A percentile compares a stretch with the other conserved stretches of the same genome.
phyloP scores from a whole-genome alignment of 2,888 invertebrate genomes.

The Sinohyriopsis cumingii region DNA sequence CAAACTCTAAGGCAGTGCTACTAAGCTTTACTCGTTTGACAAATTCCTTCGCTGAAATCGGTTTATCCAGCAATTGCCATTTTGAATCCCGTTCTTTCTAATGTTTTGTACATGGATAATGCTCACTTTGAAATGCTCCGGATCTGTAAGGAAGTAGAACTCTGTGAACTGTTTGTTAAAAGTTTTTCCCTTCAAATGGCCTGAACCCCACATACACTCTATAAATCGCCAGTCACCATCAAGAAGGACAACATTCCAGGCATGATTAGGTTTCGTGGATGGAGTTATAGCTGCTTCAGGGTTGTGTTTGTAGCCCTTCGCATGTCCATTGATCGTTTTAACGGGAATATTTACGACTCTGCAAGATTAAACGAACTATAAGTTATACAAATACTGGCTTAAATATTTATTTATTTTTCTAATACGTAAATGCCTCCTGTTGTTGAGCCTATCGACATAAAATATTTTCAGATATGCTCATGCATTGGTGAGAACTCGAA shows the following conservation, averaged over 20 bases:
- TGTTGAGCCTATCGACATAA: no score
- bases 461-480: no score
- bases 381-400: no score
- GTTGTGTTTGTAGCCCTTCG: slow-evolving; percentile 22
- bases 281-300: slow-evolving; percentile 11
- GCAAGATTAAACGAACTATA: slow-evolving; percentile 1
- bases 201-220: slow-evolving; percentile 32
- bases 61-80: slow-evolving; percentile 35
- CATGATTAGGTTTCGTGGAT: slow-evolving; percentile 19
- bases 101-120: slow-evolving; percentile 31
- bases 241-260: slow-evolving; percentile 27
- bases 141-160: slow-evolving; percentile 46
- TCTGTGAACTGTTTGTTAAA: slow-evolving; percentile 30
- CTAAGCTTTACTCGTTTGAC: slow-evolving; percentile 13
- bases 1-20: slow-evolving; percentile 6
- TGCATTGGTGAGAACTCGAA: no score
- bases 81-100: slow-evolving; percentile 15
- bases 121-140: slow-evolving; percentile 31
- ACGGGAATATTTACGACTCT: slow-evolving; percentile 19
- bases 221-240: slow-evolving; percentile 27
- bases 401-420: no score
- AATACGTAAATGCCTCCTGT: no score
- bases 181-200: slow-evolving; percentile 1
- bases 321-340: slow-evolving; percentile 17
- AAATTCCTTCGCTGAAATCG: slow-evolving; percentile 18